phyloP scores from a whole-genome alignment of 2,888 invertebrate genomes.

The Philaethria dido region DNA sequence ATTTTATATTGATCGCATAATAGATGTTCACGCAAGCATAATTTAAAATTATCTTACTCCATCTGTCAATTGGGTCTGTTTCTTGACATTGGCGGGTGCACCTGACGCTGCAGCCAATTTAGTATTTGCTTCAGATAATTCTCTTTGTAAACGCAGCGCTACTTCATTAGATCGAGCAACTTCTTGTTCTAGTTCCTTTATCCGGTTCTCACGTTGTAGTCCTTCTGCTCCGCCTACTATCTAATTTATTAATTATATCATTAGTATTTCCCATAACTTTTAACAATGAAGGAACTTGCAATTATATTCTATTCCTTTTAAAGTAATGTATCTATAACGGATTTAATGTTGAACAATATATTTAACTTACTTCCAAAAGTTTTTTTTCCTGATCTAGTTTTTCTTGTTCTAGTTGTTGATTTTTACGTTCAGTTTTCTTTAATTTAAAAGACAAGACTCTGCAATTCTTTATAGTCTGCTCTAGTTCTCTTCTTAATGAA shows the following conservation, averaged over 20 bases:
- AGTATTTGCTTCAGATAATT: conserved; percentile 86
- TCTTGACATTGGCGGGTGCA: conserved; percentile 79
- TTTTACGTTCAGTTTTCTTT: conserved; percentile 96
- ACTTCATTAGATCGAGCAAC: conserved; percentile 91
- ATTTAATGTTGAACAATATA: background rate
- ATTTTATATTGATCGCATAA: background rate
- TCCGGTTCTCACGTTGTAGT: conserved; percentile 86
- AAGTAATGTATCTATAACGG: background rate
- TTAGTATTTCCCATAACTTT: background rate
- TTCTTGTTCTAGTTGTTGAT: conserved; percentile 94
- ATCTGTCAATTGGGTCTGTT: conserved; percentile 84
- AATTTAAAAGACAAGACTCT: conserved; percentile 98
- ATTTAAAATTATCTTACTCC: conserved; percentile 68
- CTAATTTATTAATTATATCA: conserved; percentile 50
- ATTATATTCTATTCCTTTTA: too few species aligned
- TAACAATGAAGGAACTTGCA: too few species aligned
- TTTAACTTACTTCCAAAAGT: conserved; percentile 76
- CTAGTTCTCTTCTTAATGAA: conserved; percentile 96
- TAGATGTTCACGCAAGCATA: background rate
- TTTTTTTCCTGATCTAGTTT: conserved; percentile 89
- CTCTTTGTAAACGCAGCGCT: conserved; percentile 86
- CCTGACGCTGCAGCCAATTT: conserved; percentile 78
- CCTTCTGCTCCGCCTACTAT: conserved; percentile 84
- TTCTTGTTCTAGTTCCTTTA: conserved; percentile 94
- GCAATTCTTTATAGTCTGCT: conserved; percentile 98